Base-by-base conservation (phyloP, 2,113 vertebrate genomes). In the Rallus limicola region DNA sequence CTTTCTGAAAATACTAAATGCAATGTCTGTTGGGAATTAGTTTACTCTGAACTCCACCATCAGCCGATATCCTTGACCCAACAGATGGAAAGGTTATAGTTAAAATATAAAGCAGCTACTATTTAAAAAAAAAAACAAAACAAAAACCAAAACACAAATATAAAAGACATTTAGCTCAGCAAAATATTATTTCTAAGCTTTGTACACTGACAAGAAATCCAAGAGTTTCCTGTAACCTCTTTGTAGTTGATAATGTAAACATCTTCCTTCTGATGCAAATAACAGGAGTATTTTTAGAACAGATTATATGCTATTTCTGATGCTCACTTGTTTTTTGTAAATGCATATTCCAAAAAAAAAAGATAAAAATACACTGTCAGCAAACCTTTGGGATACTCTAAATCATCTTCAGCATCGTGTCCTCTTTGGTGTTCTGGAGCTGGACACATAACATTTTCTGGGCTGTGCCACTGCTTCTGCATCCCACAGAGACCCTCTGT, bases 371-470 rank as follows among this genome's bases (percentile, higher is more conserved):
- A 25, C 5, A 10, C 36, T 3, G 16, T 42, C 56, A 70, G 38
- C 20, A 77, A 59, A 19, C 20, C 56, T 62, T 44, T 7, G 28
- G 46, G 42, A 29, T n/a, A 21, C 62, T 64, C 17, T 14, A 38
- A 28, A 36, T 38, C 34, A 0, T 14, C 16, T 31, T 52, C 33
- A 69, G 6, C 29, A 24, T 48, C 40, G 4, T 4, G 5, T 28
- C 23, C n/a, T 52, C 48, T 34, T 46, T 33, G 72, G 18, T 21
- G 69, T 88, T 52, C 36, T 40, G 65, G 9, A 17, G 8, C 16
- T 23, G 38, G 80, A 19, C 23, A 17, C 5, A 4, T 0, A 3
- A 3, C 16, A 1, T 13, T 29, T 60, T 33, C 3, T 33, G 48
- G 29, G 64, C 10, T 2, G 4, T 25, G 24, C 40, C 6, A 9